phyloP scores from a whole-genome alignment of 2,888 invertebrate genomes.

The Podotricha telesiphe region DNA sequence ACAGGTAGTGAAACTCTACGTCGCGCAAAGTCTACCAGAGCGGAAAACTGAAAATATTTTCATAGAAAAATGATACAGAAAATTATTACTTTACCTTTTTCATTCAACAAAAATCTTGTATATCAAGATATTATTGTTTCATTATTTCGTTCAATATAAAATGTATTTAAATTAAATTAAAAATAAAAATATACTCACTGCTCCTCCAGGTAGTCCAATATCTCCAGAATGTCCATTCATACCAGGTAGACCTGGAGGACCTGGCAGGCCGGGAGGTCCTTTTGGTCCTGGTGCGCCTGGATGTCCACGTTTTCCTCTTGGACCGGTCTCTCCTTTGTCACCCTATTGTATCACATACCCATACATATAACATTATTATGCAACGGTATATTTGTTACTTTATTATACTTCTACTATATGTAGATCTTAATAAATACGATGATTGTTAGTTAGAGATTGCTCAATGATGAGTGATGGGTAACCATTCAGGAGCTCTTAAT shows the following conservation, averaged over 20 bases:
- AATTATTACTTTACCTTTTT: not conserved
- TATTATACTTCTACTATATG: too few species aligned
- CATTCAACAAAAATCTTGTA: not conserved
- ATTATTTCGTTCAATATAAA: not conserved
- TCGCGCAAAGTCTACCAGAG: too few species aligned
- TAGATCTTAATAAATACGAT: too few species aligned
- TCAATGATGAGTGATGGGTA: too few species aligned
- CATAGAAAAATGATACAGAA: too few species aligned
- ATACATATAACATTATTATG: not conserved
- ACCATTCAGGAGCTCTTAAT: too few species aligned
- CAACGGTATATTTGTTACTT: too few species aligned
- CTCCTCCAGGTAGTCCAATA: constrained; percentile 92
- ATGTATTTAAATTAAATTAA: not conserved
- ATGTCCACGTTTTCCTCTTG: constrained; percentile 86
- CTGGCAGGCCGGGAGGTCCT: constrained; percentile 88
- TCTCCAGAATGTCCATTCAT: constrained; percentile 88
- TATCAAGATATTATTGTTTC: not conserved
- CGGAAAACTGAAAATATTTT: too few species aligned
- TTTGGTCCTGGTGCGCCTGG: constrained; percentile 91
- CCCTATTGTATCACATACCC: constrained; percentile 54
- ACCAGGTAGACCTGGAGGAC: constrained; percentile 88
- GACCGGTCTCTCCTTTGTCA: constrained; percentile 75
- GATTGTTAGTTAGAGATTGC: too few species aligned
- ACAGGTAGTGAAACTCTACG: too few species aligned
- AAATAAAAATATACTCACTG: constrained; percentile 64